Evolutionary conservation across 2,797 vertebrate species (phyloP).

Genomic region (Kryptolebias ocellatus): DNA sequence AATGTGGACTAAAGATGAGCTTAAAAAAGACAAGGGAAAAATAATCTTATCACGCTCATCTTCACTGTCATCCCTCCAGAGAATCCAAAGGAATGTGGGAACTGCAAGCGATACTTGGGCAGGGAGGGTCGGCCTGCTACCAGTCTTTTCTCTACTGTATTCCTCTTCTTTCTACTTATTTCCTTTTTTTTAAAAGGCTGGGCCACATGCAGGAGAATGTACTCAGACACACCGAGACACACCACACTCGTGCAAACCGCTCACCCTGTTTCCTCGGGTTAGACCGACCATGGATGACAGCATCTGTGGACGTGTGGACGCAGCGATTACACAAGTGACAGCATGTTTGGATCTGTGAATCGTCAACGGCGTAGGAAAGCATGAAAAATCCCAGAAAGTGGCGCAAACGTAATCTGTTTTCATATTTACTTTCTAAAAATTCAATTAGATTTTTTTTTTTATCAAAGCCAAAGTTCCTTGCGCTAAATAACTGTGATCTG

Average conservation of each 20-base stretch:
- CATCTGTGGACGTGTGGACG: constrained; percentile 14
- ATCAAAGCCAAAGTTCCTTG: constrained; percentile 59
- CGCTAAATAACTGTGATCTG: constrained; percentile 45
- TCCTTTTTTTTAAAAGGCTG: constrained; percentile 26
- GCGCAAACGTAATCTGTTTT: constrained; percentile 43
- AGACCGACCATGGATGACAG: constrained; percentile 25
- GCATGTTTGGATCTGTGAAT: constrained; percentile 59
- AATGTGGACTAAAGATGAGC: constrained; percentile 32
- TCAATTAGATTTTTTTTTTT: constrained; percentile 40
- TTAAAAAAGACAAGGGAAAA: constrained; percentile 32
- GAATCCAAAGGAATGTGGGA: constrained; percentile 72
- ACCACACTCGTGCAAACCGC: constrained; percentile 11
- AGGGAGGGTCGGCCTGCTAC: constrained; percentile 59
- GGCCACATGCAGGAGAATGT: constrained; percentile 29
- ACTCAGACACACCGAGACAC: not conserved
- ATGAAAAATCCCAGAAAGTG: not conserved
- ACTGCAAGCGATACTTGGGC: constrained; percentile 66
- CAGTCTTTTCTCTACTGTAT: constrained; percentile 67
- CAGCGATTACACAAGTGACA: constrained; percentile 45
- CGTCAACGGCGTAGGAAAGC: constrained; percentile 40
- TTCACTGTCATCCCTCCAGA: constrained; percentile 57
- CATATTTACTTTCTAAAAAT: constrained; percentile 49
- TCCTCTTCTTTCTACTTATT: constrained; percentile 51
- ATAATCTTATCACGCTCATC: constrained; percentile 70
- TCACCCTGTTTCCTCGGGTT: constrained; percentile 29